Percentiles rank a stretch among this genome's conserved stretches.
Conservation (phyloP, 2,797 vertebrate genomes). For the Ataeniobius toweri region DNA sequence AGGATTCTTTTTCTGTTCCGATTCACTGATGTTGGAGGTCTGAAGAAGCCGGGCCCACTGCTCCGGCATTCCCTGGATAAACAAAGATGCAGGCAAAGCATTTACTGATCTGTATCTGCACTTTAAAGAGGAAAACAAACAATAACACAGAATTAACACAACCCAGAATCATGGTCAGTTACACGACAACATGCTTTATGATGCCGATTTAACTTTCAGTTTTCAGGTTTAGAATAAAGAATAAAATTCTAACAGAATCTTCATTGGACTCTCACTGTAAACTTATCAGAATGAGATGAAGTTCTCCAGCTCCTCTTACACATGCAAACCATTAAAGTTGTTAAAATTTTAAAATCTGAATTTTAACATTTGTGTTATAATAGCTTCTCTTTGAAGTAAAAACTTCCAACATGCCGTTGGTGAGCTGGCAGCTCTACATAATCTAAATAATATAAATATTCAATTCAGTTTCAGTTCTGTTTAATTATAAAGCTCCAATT, state of each 20-base stretch:
- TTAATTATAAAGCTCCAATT: not conserved
- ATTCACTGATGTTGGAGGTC: constrained; percentile 97
- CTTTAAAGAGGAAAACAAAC: not conserved
- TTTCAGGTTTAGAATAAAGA: not conserved
- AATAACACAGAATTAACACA: constrained; percentile 1
- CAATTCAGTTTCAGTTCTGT: not conserved
- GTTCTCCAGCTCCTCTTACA: not conserved
- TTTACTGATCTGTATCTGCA: not conserved
- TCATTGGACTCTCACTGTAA: constrained; percentile 15
- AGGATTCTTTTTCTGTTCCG: constrained; percentile 98
- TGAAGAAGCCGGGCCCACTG: constrained; percentile 98
- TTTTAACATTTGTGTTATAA: not conserved
- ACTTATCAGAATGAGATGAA: constrained; percentile 6
- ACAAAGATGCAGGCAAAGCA: constrained; percentile 28
- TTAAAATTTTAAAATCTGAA: not conserved
- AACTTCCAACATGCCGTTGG: not conserved
- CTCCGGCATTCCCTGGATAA: constrained; percentile 94
- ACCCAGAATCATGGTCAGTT: not conserved
- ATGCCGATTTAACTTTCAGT: rapidly evolving
- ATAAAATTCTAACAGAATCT: constrained; percentile 11
- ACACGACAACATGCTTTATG: not conserved
- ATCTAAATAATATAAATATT: too few relatives aligned
- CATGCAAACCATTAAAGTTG: not conserved
- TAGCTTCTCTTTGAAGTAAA: not conserved
- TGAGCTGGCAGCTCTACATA: too few relatives aligned